These are phyloP conservation scores for Gadopsis marmoratus DNA, from an alignment of 2,797 vertebrate genomes.

Conservation along the genomic window DNA sequence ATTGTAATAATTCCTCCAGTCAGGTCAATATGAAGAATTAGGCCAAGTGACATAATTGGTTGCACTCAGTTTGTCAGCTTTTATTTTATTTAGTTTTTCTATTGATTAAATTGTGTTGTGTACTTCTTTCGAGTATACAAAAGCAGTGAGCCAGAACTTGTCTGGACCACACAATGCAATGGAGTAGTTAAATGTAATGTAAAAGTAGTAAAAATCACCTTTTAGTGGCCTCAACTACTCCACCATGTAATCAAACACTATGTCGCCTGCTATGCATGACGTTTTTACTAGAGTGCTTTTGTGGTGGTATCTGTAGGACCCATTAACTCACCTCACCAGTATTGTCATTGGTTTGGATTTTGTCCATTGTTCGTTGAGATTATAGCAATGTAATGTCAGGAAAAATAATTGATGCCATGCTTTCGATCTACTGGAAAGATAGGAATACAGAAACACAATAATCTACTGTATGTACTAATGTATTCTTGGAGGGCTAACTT, in stretches of 20 bases:
- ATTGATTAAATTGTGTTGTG: not conserved
- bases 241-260: not conserved
- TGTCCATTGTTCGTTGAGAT: not conserved
- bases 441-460: not conserved
- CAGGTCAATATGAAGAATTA: not conserved
- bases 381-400: not conserved
- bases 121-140: not conserved
- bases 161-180: not conserved
- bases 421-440: conserved; percentile 7
- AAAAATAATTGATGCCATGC: not conserved
- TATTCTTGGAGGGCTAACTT: conserved; percentile 25
- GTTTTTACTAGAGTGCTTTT: not conserved
- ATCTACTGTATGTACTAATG: not conserved
- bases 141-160: not conserved
- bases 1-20: not conserved
- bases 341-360: not conserved
- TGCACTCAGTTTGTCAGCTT: not conserved
- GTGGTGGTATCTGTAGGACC: not conserved
- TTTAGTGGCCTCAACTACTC: no score
- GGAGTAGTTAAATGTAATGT: no score
- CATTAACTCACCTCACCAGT: not conserved
- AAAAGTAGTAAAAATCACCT: not conserved
- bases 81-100: not conserved
- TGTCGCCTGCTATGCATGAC: not conserved
- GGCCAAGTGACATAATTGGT: not conserved